Percentiles rank a stretch among this genome's conserved stretches.
Conservation (phyloP, 2,113 vertebrate species). For the Callospermophilus lateralis region DNA sequence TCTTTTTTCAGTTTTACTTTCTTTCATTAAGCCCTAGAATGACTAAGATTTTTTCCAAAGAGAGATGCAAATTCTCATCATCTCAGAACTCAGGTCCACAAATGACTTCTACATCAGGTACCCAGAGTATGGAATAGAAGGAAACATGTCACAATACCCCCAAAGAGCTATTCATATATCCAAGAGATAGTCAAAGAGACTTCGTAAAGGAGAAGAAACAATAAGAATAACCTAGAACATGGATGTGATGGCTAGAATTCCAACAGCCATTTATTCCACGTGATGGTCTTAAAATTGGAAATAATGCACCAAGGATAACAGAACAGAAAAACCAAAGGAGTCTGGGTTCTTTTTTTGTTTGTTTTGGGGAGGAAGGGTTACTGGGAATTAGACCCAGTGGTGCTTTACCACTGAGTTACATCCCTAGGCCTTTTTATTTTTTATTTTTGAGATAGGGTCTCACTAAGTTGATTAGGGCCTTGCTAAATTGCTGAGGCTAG, state of each 20-base stretch:
- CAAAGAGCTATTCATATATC: not conserved
- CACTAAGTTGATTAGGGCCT: too few species aligned
- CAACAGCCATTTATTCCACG: not conserved
- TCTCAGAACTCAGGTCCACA: not conserved
- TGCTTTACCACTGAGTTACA: too few species aligned
- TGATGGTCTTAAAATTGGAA: not conserved
- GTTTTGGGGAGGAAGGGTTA: too few species aligned
- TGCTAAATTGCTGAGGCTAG: too few species aligned
- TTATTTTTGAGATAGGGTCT: too few species aligned
- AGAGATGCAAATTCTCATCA: not conserved
- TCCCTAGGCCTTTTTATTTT: too few species aligned
- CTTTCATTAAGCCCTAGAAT: not conserved
- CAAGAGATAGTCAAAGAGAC: not conserved
- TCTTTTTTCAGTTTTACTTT: slow-evolving; percentile 48
- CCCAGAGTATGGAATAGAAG: not conserved
- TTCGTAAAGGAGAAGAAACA: not conserved
- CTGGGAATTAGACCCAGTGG: too few species aligned
- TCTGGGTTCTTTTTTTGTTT: not conserved
- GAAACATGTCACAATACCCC: not conserved
- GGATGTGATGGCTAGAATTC: not conserved
- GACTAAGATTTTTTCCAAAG: not conserved
- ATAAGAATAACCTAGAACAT: not conserved
- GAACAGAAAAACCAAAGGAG: not conserved
- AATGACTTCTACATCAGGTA: not conserved
- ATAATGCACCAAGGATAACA: not conserved